phyloP scores from a whole-genome alignment of 2,888 invertebrate genomes.

The Netelia fuscicornis region DNA sequence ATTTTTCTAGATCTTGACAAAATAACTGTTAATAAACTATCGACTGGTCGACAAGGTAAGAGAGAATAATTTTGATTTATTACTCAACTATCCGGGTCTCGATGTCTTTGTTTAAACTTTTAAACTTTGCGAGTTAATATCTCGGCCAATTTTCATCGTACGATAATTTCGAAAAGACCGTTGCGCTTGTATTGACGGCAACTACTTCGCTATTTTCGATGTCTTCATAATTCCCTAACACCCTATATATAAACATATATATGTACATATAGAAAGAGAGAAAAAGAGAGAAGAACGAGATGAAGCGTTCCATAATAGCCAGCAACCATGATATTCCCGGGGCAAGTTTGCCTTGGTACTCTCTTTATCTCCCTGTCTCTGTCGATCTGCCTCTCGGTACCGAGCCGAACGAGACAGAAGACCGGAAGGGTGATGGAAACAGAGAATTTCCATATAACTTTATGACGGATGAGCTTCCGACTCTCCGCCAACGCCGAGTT shows the following conservation, averaged over 20 bases:
- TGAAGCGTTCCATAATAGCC: conserved; percentile 34
- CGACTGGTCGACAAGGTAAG: too few relatives aligned
- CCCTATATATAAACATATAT: neutral
- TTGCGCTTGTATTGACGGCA: too few relatives aligned
- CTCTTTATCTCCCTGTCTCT: conserved; percentile 3
- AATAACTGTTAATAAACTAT: too few relatives aligned
- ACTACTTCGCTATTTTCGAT: too few relatives aligned
- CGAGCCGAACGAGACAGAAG: conserved; percentile 56
- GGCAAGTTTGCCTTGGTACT: conserved; percentile 37
- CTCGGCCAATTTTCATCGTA: too few relatives aligned
- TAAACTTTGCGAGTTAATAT: too few relatives aligned
- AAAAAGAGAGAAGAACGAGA: neutral
- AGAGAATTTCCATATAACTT: conserved; percentile 66
- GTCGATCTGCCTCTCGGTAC: conserved; percentile 14
- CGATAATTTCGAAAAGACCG: too few relatives aligned
- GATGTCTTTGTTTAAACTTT: too few relatives aligned
- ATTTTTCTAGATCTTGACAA: too few relatives aligned
- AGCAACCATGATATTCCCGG: conserved; percentile 49
- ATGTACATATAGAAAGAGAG: neutral
- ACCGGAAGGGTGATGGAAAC: conserved; percentile 65
- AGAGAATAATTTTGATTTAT: too few relatives aligned
- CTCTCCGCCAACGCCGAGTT: conserved; percentile 60
- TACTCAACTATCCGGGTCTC: too few relatives aligned
- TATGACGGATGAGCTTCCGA: conserved; percentile 69
- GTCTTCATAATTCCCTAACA: too few relatives aligned